Percentiles rank a stretch among this genome's conserved stretches.
phyloP scores from a whole-genome alignment of 2,888 invertebrate species.

The Malthinus flaveolus region DNA sequence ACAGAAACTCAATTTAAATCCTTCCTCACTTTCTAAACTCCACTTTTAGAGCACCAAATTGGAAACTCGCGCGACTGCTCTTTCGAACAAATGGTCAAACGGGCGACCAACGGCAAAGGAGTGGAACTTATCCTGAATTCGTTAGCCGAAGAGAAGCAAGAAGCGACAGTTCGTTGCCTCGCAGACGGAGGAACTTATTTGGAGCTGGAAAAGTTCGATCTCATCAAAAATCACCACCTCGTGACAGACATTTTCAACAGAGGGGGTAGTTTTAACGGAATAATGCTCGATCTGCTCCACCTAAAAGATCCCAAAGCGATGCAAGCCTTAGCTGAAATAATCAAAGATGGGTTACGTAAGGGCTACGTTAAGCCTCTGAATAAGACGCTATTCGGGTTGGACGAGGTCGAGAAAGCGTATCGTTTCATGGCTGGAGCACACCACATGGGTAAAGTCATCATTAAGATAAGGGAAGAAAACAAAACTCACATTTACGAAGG shows the following conservation, averaged over 20 bases:
- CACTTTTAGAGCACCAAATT: constrained; percentile 64
- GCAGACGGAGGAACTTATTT: constrained; percentile 69
- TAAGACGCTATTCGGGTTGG: constrained; percentile 63
- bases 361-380: constrained; percentile 73
- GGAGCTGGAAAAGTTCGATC: constrained; percentile 84
- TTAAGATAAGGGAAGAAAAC: constrained; percentile 47
- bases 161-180: constrained; percentile 67
- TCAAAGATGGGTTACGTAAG: constrained; percentile 62
- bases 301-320: constrained; percentile 57
- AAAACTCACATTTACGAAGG: neutral
- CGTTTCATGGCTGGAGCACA: constrained; percentile 67
- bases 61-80: constrained; percentile 85
- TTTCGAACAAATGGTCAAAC: constrained; percentile 85
- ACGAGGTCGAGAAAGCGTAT: constrained; percentile 73
- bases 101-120: constrained; percentile 80
- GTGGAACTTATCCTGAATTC: constrained; percentile 92
- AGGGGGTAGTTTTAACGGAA: constrained; percentile 77
- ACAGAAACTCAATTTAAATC: constrained; percentile 29
- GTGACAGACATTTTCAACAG: constrained; percentile 71
- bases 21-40: neutral
- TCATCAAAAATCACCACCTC: constrained; percentile 65
- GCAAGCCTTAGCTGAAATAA: constrained; percentile 56
- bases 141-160: constrained; percentile 85
- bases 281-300: constrained; percentile 72
- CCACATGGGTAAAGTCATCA: constrained; percentile 76